Base-by-base conservation (phyloP, 1,140 invertebrate species). In the Saccostrea glomerata region DNA sequence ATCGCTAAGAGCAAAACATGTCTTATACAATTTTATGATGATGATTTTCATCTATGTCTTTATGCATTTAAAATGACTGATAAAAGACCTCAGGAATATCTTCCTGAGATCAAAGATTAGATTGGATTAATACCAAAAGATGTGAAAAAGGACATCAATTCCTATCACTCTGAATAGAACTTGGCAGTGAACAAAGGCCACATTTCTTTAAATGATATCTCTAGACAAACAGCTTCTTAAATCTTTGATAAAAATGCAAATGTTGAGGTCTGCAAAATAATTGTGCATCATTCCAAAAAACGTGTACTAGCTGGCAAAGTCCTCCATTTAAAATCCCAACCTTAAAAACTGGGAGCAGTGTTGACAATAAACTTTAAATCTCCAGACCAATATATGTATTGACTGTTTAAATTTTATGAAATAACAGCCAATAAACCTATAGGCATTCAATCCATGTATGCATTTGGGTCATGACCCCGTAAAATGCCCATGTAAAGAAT, bases 291-390 rank as follows among this genome's bases (percentile, higher is more conserved):
- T 6, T 47, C 2, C 2, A 47, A 47, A 5, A 63, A 17, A 20
- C 15, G 7, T 63, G 17, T 63, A 20, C 17, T 60, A 60, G 20
- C 30, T n/a, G 5, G 15, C 17, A 63, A 63, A 63, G 17, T 63
- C 17, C n/a, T 17, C 58, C 15, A 77, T 77, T 77, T 13, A 77
- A 77, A 77, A 47, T 47, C 47, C 47, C 30, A 9, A 12, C 70
- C 30, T 36, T 25, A 77, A 77, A 77, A 77, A 40, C 12, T 25
- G 70, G 70, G 70, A 77, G 70, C 70, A 77, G 7, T 77, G 70
- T 77, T 77, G 23, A 77, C 70, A 77, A 77, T 77, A 77, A 77
- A 77, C 15, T 77, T 77, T 77, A 77, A 77, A 77, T 30, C 70
- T 17, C 70, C 70, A 63, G 70, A 77, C 25, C 70, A 77, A 77